These are phyloP conservation scores for Iphiclides podalirius DNA, from an alignment of 2,888 invertebrate genomes.

Conservation along the genomic window DNA sequence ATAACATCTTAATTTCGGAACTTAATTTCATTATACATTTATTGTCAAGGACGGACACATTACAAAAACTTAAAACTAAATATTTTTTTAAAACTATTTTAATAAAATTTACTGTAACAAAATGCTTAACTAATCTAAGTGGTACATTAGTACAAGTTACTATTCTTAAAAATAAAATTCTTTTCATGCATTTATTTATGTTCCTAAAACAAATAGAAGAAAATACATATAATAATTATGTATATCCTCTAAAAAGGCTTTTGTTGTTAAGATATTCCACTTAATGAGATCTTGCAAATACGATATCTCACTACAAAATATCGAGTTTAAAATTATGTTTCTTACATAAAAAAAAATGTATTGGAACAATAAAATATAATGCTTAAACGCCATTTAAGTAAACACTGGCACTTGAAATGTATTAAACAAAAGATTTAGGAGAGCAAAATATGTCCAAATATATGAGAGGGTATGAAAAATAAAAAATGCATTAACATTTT, in stretches of 20 bases:
- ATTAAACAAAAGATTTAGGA: not conserved
- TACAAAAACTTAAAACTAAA: constrained; percentile 18
- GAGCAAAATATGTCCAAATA: not conserved
- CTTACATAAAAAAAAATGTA: not conserved
- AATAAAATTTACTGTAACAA: not conserved
- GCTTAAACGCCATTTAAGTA: not conserved
- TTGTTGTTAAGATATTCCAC: constrained; percentile 12
- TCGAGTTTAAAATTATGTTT: constrained; percentile 3
- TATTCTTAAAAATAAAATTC: too few relatives aligned
- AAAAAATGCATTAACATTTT: constrained; percentile 25
- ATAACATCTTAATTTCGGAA: constrained; percentile 9
- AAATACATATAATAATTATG: not conserved
- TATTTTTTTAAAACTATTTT: not conserved
- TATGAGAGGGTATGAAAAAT: constrained; percentile 1
- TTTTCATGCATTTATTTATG: not conserved
- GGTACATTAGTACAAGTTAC: constrained; percentile 8
- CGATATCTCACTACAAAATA: constrained; percentile 16
- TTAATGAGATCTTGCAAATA: constrained; percentile 32
- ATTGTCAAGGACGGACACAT: constrained; percentile 24
- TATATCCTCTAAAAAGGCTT: not conserved
- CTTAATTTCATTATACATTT: not conserved
- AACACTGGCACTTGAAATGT: constrained; percentile 6
- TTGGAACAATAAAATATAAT: too few relatives aligned
- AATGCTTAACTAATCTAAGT: constrained; percentile 5
- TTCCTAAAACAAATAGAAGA: too few relatives aligned